Base-by-base conservation (phyloP, 2,113 vertebrate species). In the Lichenostomus cassidix region DNA sequence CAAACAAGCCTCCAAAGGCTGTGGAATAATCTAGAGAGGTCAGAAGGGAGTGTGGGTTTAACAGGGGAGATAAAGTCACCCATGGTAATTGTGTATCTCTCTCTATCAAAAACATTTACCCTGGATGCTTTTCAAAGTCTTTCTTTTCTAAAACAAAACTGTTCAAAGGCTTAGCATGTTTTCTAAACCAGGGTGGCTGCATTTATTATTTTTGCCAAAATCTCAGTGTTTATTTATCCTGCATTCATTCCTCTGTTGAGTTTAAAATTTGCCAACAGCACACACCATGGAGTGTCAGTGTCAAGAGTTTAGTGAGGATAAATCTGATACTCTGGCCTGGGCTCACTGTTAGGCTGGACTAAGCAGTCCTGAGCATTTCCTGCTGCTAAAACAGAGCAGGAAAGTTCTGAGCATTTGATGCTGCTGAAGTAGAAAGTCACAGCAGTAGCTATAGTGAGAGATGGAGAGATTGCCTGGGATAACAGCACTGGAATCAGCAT, bases 31-130 rank as follows among this genome's bases (percentile, higher is more conserved):
- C 73, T 53, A 35, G 64, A 87, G 79, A 94, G 91, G 71, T 87
- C 86, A 87, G 75, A 67, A 88, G 65, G 59, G 42, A 90, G 56
- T 46, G 41, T 59, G 74, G 85, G 15, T 76, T 94, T 84, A 81
- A 82, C 19, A 58, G 58, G 35, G 59, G 83, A 94, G 94, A 95
- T 95, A 89, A 94, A 92, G 91, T 91, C 90, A 67, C 79, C 56
- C 87, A 89, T 87, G 68, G 83, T 87, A 94, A 88, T 69, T 56
- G 79, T 80, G 60, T 92, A 56, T 95, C 86, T 95, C 91, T 58
- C 87, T 56, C 81, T 80, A 91, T 60, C 67, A 86, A 91, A 97
- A 97, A 97, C 97, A 96, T 97, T 97, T 98, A 97, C 71, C 71
- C 95, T 98, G 97, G 97, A 95, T 86, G 37, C 64, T 62, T 96